phyloP scores from a whole-genome alignment of 1,140 invertebrate genomes.

The Pseudomyrmex cubaensis region DNA sequence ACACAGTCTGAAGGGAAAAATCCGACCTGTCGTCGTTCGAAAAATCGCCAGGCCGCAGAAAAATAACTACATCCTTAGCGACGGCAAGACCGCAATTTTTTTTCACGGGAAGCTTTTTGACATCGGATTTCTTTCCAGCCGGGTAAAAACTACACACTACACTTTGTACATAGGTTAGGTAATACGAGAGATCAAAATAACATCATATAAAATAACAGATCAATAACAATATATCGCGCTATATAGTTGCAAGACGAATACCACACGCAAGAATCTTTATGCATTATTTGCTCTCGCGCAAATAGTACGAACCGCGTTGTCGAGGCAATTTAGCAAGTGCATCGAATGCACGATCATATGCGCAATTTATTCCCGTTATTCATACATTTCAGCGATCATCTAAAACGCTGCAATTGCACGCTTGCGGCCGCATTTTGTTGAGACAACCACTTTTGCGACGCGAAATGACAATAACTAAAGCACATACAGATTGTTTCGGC shows the following conservation, averaged over 20 bases:
- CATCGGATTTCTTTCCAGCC: background rate
- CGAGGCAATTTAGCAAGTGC: slow-evolving; percentile 36
- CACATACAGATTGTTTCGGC: background rate
- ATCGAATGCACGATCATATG: slow-evolving; percentile 18
- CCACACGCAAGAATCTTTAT: slow-evolving; percentile 6
- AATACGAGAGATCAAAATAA: background rate
- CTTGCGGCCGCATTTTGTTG: slow-evolving; percentile 36
- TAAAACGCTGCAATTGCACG: slow-evolving; percentile 33
- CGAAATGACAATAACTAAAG: slow-evolving; percentile 21
- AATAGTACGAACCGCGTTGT: slow-evolving; percentile 18
- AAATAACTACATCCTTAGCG: slow-evolving; percentile 47
- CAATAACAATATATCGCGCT: background rate
- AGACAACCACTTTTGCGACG: slow-evolving; percentile 21
- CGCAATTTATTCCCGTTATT: slow-evolving; percentile 47
- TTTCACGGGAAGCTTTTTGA: slow-evolving; percentile 1
- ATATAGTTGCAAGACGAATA: slow-evolving; percentile 21
- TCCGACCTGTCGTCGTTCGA: slow-evolving; percentile 32
- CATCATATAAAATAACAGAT: background rate
- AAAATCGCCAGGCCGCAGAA: slow-evolving; percentile 30
- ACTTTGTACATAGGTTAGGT: background rate
- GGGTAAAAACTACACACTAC: background rate
- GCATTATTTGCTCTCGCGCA: slow-evolving; percentile 38
- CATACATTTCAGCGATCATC: slow-evolving; percentile 52
- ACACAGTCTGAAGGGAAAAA: slow-evolving; percentile 45
- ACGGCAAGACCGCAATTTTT: slow-evolving; percentile 36